Base-by-base conservation (phyloP, 2,113 vertebrate species). In the Actinemys pallida region DNA sequence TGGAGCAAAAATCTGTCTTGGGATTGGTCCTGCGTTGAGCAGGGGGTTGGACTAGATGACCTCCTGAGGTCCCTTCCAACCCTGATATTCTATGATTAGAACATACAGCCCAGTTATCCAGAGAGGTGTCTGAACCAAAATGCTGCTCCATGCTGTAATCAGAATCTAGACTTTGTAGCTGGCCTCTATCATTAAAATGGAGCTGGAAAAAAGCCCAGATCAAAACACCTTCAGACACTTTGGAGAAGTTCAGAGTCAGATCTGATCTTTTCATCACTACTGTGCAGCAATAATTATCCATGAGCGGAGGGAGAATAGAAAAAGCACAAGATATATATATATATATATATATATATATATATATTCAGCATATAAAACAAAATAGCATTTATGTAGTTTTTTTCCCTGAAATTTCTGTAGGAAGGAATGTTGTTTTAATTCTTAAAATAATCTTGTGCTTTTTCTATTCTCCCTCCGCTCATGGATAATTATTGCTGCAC, bases 201-300 rank as follows among this genome's bases (percentile, higher is more conserved):
- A 45, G 8, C 2, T 19, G 65, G 87, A 17, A 29, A 57, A 83
- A 91, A 50, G 2, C 11, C 24, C 12, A 35, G n/a, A 56, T 53
- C 80, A 65, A 90, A 93, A 81, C 0, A 2, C 35, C 7, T 1
- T 42, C 5, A 92, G 93, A 92, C 24, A 11, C 20, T 27, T 87
- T 10, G 9, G 53, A 91, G 25, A 86, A 49, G 52, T 0, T 1
- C 52, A 62, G 8, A 47, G 25, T 31, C 87, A 54, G 78, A 7
- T 59, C 12, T 16, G 0, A 0, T 5, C 29, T 12, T 84, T 14
- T 19, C 8, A 56, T 8, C 6, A 11, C 2, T 20, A 35, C 47
- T 45, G 42, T 76, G 39, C 22, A 42, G 20, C 17, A 45, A 76
- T 42, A 45, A 45, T 25, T 76, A 76, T 42, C 72, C 39, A 45